A percentile compares a stretch with the other conserved stretches of the same genome.
Evolutionary conservation across 2,888 invertebrate species (phyloP).

Genomic region (Meliscaeva auricollis): DNA sequence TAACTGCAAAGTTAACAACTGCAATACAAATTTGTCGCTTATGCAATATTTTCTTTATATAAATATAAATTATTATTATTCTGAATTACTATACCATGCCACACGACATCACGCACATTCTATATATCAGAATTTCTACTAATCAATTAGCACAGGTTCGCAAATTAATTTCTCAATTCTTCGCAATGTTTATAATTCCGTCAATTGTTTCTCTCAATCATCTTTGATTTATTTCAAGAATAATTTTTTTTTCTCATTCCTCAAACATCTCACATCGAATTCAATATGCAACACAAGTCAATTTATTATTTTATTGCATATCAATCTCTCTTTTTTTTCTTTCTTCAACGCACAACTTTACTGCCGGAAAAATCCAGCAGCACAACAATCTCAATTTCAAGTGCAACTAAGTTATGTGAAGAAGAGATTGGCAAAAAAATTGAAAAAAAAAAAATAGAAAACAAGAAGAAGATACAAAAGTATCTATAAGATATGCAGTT

Average conservation of each 20-base stretch:
- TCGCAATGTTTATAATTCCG: not conserved
- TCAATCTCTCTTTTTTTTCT: not conserved
- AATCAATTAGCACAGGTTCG: not conserved
- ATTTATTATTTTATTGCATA: conserved; percentile 33
- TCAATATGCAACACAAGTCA: conserved; percentile 18
- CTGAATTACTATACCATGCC: too few relatives aligned
- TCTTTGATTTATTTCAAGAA: conserved; percentile 6
- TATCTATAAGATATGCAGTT: conserved; percentile 49
- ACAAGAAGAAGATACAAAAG: conserved; percentile 14
- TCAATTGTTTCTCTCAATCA: conserved; percentile 19
- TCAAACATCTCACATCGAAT: not conserved
- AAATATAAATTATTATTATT: too few relatives aligned
- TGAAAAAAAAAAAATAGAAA: not conserved
- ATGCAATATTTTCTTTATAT: too few relatives aligned
- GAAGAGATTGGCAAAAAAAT: conserved; percentile 24
- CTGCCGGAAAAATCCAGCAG: conserved; percentile 48
- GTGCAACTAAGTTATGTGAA: conserved; percentile 56
- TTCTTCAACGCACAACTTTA: conserved; percentile 1
- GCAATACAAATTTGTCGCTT: too few relatives aligned
- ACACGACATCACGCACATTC: too few relatives aligned
- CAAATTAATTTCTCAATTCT: not conserved
- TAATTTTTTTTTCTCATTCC: not conserved
- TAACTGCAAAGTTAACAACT: too few relatives aligned
- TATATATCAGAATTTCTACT: too few relatives aligned
- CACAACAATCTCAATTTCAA: conserved; percentile 70